Conservation (phyloP, 2,113 vertebrate species). For the Scalopus aquaticus region DNA sequence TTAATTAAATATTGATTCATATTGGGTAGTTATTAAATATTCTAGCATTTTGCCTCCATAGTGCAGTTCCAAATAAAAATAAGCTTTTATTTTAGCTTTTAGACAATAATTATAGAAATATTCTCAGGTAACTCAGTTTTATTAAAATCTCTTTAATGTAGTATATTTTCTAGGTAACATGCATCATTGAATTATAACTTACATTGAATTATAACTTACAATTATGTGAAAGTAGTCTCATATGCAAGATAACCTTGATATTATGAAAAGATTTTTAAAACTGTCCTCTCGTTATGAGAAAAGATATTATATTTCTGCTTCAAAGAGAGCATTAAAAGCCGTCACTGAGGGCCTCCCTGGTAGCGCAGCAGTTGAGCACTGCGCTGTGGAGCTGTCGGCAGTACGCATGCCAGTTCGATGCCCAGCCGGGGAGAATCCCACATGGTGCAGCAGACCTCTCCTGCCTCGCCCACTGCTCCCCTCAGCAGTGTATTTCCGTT, state of each 20-base stretch:
- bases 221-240: background rate
- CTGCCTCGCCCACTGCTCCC: too few relatives aligned
- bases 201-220: background rate
- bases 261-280: slow-evolving; percentile 13
- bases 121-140: background rate
- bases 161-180: background rate
- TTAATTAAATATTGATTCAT: slow-evolving; percentile 23
- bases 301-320: background rate
- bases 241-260: background rate
- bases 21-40: background rate
- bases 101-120: background rate
- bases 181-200: background rate
- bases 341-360: too few relatives aligned
- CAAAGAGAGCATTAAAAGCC: background rate
- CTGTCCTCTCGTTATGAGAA: background rate
- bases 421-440: too few relatives aligned
- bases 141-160: background rate
- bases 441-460: too few relatives aligned
- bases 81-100: background rate
- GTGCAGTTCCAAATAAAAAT: background rate
- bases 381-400: too few relatives aligned
- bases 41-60: background rate
- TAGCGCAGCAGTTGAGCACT: too few relatives aligned
- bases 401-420: too few relatives aligned
- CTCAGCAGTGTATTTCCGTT: too few relatives aligned